Percentiles rank a stretch among this genome's conserved stretches.
These are phyloP conservation scores for Oscheius sp. DNA, from an alignment of 2,888 invertebrate species.

Conservation along the genomic window DNA sequence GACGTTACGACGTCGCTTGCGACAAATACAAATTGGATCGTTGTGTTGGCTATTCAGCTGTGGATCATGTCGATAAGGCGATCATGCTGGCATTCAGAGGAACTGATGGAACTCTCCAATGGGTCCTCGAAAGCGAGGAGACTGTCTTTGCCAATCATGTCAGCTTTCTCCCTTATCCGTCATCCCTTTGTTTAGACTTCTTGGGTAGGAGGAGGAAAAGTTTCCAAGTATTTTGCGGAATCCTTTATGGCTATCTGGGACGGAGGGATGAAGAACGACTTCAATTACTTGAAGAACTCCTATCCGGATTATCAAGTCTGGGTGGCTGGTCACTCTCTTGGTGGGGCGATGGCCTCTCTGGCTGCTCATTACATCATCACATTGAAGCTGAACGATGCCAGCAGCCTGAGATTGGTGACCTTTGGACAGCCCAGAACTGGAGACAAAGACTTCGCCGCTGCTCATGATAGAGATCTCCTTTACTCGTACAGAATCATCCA, in stretches of 20 bases:
- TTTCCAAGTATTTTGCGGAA: conserved; percentile 46
- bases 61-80: conserved; percentile 41
- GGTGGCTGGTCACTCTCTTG: conserved; percentile 53
- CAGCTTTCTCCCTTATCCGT: neutral
- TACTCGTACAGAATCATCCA: conserved; percentile 55
- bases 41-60: conserved; percentile 40
- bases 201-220: conserved; percentile 47
- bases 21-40: conserved; percentile 37
- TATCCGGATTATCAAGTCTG: conserved; percentile 48
- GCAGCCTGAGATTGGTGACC: conserved; percentile 49
- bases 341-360: conserved; percentile 57
- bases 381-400: conserved; percentile 31
- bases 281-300: conserved; percentile 31
- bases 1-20: conserved; percentile 37
- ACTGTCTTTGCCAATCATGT: conserved; percentile 35
- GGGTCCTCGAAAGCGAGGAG: conserved; percentile 40
- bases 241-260: conserved; percentile 47
- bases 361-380: conserved; percentile 45
- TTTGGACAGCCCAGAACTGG: conserved; percentile 63
- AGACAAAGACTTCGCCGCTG: conserved; percentile 50
- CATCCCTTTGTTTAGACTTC: conserved; percentile 25
- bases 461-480: conserved; percentile 46
- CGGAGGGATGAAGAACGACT: conserved; percentile 43
- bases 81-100: conserved; percentile 44
- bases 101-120: conserved; percentile 39